Base-by-base conservation (phyloP, 2,113 vertebrate genomes). In the Urocitellus parryii region DNA sequence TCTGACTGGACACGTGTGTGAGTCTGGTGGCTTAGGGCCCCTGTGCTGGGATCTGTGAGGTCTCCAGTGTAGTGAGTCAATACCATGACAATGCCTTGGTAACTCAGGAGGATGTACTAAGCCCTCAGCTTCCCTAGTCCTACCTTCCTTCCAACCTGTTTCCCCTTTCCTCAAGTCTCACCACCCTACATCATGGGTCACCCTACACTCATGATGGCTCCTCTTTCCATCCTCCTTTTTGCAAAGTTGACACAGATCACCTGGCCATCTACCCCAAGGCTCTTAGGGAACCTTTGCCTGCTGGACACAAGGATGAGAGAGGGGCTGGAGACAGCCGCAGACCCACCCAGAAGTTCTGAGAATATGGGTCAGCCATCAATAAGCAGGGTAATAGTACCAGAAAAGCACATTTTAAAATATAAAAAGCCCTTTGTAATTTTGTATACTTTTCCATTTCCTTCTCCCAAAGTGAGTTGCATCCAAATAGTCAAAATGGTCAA, bases 361-460 rank as follows among this genome's bases (percentile, higher is more conserved):
- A 85, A 70, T 29, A 45, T 91, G 77, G 13, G 84, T 65, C 81
- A 78, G 42, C 84, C 78, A 77, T 42, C 45, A 34, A 8, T 45
- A 42, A 39, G 14, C 67, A 17, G 3, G 24, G 56, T 42, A 3
- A 27, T 53, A 27, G 45, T 65, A 27, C 17, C 5, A 20, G 74
- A 74, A 78, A 80, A 83, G 63, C 8, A 72, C 17, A 78, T 48
- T 93, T 96, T 77, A 68, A 82, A 95, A 79, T 53, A 45, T 17
- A 48, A 90, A 90, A 85, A 76, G 48, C 67, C 34, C 45, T 83
- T 87, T 65, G 81, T 65, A 80, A n/a, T 24, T 87, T 56, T 70
- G 37, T 39, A 56, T 17, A 51, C 11, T 27, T 25, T 20, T 82
- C 68, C 56, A 29, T 65, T 10, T 14, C 68, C 34, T 37, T 9